Percentiles rank a stretch among this genome's conserved stretches.
Conservation (phyloP, 92 coral and sea anemone species). For the Bergia sp. region DNA sequence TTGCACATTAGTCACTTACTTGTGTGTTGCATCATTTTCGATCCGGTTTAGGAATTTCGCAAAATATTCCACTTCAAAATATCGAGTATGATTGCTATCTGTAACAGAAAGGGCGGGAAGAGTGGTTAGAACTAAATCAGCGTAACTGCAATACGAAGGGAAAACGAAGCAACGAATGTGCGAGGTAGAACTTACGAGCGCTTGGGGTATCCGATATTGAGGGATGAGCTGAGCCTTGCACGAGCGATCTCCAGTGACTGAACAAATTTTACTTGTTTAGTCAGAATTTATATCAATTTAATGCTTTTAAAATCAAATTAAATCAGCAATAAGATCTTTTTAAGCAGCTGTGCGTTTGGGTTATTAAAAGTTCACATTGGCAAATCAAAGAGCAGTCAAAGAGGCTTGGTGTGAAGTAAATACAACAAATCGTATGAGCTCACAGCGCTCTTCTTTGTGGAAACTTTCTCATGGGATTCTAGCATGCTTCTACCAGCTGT, state of each 20-base stretch:
- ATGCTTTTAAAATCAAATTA: slow-evolving; percentile 97
- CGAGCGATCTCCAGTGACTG: slow-evolving; percentile 87
- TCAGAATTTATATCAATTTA: slow-evolving; percentile 98
- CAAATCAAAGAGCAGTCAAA: slow-evolving; percentile 84
- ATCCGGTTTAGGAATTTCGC: slow-evolving; percentile 15
- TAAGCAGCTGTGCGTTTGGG: slow-evolving; percentile 96
- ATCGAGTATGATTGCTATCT: slow-evolving; percentile 19
- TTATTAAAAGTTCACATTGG: slow-evolving; percentile 91
- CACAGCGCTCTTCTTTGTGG: slow-evolving; percentile 99
- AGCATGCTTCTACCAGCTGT: slow-evolving; percentile 99
- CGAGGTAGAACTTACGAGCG: slow-evolving; percentile 20
- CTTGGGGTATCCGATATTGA: slow-evolving; percentile 12
- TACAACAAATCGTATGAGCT: slow-evolving; percentile 66
- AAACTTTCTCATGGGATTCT: slow-evolving; percentile 99
- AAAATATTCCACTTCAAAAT: slow-evolving; percentile 17
- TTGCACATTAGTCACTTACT: slow-evolving; percentile 25
- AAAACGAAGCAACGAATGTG: not conserved
- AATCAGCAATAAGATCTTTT: slow-evolving; percentile 83
- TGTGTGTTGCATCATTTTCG: slow-evolving; percentile 44
- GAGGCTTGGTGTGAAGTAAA: slow-evolving; percentile 73
- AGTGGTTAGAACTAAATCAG: not conserved
- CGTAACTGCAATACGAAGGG: slow-evolving; percentile 33
- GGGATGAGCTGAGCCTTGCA: slow-evolving; percentile 47
- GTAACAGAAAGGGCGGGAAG: not conserved
- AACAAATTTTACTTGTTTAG: slow-evolving; percentile 89